These are phyloP conservation scores for Drosophila robusta DNA, from an alignment of 2,888 invertebrate species.

Conservation along the genomic window DNA sequence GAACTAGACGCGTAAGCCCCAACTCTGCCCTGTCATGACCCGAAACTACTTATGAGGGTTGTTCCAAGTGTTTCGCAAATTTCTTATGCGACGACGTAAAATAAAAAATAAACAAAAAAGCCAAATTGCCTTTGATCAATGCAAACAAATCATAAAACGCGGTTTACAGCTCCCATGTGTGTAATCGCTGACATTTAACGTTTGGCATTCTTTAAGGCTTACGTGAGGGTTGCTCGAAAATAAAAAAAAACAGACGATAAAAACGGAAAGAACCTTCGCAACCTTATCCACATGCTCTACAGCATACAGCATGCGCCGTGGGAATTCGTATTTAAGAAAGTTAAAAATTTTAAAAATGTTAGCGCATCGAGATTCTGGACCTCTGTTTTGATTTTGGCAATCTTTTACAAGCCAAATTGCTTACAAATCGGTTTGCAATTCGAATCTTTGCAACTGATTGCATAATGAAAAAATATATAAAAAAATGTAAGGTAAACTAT, in stretches of 20 bases:
- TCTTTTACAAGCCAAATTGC: conserved; percentile 13
- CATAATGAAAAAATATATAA: too few species aligned
- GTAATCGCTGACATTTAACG: conserved; percentile 80
- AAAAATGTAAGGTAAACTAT: neutral
- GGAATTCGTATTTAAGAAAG: conserved; percentile 37
- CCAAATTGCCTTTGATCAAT: conserved; percentile 65
- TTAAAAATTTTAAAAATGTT: conserved; percentile 35
- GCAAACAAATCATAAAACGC: conserved; percentile 84
- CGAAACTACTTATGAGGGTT: conserved; percentile 48
- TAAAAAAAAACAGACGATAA: conserved; percentile 7
- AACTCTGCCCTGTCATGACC: conserved; percentile 25
- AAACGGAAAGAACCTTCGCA: conserved; percentile 14
- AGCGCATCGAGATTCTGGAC: conserved; percentile 24
- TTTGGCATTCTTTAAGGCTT: conserved; percentile 56
- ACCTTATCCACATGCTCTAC: conserved; percentile 24
- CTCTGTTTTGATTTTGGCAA: conserved; percentile 49
- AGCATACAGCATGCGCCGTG: conserved; percentile 29
- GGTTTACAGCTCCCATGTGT: conserved; percentile 85
- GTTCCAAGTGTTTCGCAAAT: conserved; percentile 34
- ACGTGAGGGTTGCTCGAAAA: conserved; percentile 55
- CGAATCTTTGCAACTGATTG: conserved; percentile 5
- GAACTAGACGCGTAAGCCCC: conserved; percentile 11
- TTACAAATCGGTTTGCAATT: conserved; percentile 14
- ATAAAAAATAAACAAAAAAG: conserved; percentile 1
- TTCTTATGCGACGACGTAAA: conserved; percentile 10